Evolutionary conservation across 2,797 vertebrate species (phyloP), one percentile per base, ranked within the genome.

Genomic region (Pseudochromis fuscus): DNA sequence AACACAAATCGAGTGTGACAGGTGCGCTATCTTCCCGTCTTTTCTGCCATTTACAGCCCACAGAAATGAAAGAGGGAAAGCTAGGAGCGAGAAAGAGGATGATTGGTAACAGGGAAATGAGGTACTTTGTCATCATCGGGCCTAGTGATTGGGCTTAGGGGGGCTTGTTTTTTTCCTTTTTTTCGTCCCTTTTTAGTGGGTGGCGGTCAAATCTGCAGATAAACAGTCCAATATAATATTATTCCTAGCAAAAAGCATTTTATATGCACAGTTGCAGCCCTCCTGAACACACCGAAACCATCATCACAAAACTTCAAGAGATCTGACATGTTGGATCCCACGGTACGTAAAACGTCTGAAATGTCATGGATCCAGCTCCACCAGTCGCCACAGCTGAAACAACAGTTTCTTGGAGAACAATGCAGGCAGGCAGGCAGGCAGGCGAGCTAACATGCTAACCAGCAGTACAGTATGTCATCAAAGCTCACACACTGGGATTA

Each of bases 1-100:
- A 92, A 95, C 85, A 88, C 93, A 95, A 93, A 96, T 94, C 87
- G 88, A 94, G 91, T 94, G 92, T 18, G 90, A 95, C 94, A 95
- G 94, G 91, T 94, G 91, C 91, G 90, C 94, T 94, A 93, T 95
- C 91, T 95, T 84, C 83, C 90, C 91, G 90, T 94, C 93, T 93
- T 93, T 86, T 89, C 91, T 94, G 90, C 94, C 91, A 91, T 94
- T 94, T 93, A 93, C 92, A 95, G 92, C 89, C 82, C 86, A 83
- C 84, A 84, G 83, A 91, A 89, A 83, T 82, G 77, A 95, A 91
- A 83, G 83, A 87, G 81, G 91, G 89, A 87, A 82, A 0, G 0
- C 84, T 66, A 11, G 59, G 52, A 81, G 78, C 65, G 53, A 79
- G 72, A 87, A 84, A 94, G 90, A 77, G 84, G 85, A 91, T 92